Percentiles rank a stretch among this genome's conserved stretches.
phyloP scores from a whole-genome alignment of 2,888 invertebrate genomes.

The Eristalis arbustorum region DNA sequence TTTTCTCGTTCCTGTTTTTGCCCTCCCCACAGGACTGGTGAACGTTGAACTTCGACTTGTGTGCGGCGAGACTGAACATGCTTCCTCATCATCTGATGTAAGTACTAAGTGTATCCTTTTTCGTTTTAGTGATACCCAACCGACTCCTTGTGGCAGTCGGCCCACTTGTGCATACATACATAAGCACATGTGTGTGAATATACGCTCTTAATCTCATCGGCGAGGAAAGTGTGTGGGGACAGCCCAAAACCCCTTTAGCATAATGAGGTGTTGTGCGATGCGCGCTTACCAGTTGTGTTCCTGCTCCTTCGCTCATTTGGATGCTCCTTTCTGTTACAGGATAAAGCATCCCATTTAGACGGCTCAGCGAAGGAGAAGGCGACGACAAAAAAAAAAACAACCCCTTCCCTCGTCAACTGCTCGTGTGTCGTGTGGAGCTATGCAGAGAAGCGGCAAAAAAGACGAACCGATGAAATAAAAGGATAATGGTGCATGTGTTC shows the following conservation, averaged over 20 bases:
- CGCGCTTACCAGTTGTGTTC: conserved; percentile 42
- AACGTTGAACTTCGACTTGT: conserved; percentile 65
- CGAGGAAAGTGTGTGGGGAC: neutral
- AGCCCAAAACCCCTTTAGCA: conserved; percentile 53
- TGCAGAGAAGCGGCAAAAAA: conserved; percentile 21
- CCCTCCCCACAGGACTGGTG: conserved; percentile 31
- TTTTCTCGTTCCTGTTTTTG: neutral
- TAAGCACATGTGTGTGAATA: neutral
- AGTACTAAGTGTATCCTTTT: conserved; percentile 54
- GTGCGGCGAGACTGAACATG: conserved; percentile 50
- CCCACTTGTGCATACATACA: neutral
- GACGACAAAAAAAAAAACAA: neutral
- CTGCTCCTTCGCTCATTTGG: conserved; percentile 40
- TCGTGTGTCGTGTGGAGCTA: conserved; percentile 19
- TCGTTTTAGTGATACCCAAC: conserved; percentile 41
- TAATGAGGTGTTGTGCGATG: conserved; percentile 66
- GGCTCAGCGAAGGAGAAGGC: conserved; percentile 24
- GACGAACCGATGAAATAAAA: conserved; percentile 63
- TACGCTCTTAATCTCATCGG: neutral
- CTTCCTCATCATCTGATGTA: conserved; percentile 61
- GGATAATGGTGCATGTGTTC: conserved; percentile 70
- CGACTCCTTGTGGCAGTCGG: conserved; percentile 10
- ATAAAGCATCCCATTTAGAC: conserved; percentile 61
- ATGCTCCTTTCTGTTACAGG: conserved; percentile 50
- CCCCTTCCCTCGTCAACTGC: neutral